phyloP scores from a whole-genome alignment of 2,888 invertebrate genomes.

The Trichopria drosophilae region DNA sequence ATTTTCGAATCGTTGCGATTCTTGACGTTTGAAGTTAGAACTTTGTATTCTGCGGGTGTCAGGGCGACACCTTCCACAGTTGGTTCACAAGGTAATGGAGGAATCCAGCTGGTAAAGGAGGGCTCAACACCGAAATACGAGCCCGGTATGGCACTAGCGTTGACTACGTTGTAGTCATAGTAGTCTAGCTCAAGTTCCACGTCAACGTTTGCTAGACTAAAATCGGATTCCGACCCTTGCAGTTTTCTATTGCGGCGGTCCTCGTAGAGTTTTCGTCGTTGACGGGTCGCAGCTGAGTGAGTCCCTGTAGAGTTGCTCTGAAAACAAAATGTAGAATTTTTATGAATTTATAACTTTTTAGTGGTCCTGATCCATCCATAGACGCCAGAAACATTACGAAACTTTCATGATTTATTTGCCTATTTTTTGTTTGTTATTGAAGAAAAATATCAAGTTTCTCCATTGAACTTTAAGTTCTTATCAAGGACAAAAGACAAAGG shows the following conservation, averaged over 20 bases:
- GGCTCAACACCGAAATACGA: constrained; percentile 89
- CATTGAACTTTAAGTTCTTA: too few relatives aligned
- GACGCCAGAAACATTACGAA: too few relatives aligned
- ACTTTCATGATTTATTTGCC: too few relatives aligned
- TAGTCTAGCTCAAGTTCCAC: constrained; percentile 83
- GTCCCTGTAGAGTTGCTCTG: constrained; percentile 1
- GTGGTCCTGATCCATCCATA: too few relatives aligned
- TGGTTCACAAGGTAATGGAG: constrained; percentile 63
- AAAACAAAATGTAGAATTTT: too few relatives aligned
- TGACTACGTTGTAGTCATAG: constrained; percentile 86
- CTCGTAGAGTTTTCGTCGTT: too few relatives aligned
- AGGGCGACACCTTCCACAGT: constrained; percentile 47
- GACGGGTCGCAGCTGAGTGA: constrained; percentile 28
- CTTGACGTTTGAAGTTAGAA: constrained; percentile 34
- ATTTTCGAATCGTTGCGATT: constrained; percentile 14
- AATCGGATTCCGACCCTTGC: constrained; percentile 73
- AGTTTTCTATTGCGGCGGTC: constrained; percentile 74
- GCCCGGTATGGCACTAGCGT: constrained; percentile 79
- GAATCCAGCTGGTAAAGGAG: constrained; percentile 85
- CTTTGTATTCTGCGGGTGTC: constrained; percentile 48
- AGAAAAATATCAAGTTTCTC: too few relatives aligned
- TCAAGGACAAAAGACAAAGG: too few relatives aligned
- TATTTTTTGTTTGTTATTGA: too few relatives aligned
- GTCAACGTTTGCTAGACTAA: constrained; percentile 74
- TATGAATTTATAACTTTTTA: too few relatives aligned